A percentile compares a stretch with the other conserved stretches of the same genome.
Evolutionary conservation across 2,888 invertebrate genomes (phyloP).

Genomic region (Nephrotoma flavescens): DNA sequence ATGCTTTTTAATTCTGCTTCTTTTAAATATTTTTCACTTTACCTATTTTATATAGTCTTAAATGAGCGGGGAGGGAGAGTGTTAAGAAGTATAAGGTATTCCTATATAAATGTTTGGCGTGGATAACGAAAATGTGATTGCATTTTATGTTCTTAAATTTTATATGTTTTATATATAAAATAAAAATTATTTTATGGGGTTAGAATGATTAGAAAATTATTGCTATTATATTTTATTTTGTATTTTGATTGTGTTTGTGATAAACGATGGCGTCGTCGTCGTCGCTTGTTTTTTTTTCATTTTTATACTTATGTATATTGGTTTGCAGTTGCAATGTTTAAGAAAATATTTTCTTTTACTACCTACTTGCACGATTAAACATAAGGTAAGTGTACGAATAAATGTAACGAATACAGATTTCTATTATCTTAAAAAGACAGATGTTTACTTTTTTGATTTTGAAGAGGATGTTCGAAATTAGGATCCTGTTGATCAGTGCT

Average conservation of each 20-base stretch:
- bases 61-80: background rate
- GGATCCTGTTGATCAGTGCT: background rate
- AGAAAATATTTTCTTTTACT: background rate
- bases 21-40: background rate
- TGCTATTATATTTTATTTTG: background rate
- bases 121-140: background rate
- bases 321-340: background rate
- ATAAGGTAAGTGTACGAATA: background rate
- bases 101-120: background rate
- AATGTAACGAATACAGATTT: background rate
- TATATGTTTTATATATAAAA: background rate
- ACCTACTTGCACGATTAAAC: background rate
- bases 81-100: background rate
- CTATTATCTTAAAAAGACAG: background rate
- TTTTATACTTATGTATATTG: background rate
- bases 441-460: background rate
- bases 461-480: background rate
- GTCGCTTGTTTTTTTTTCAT: background rate
- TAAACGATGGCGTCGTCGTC: background rate
- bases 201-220: background rate
- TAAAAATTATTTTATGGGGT: background rate
- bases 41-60: background rate
- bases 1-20: background rate
- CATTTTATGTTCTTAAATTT: background rate
- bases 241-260: background rate